A percentile compares a stretch with the other conserved stretches of the same genome.
Conservation (phyloP, 2,888 invertebrate species). For the Parnassius smintheus region DNA sequence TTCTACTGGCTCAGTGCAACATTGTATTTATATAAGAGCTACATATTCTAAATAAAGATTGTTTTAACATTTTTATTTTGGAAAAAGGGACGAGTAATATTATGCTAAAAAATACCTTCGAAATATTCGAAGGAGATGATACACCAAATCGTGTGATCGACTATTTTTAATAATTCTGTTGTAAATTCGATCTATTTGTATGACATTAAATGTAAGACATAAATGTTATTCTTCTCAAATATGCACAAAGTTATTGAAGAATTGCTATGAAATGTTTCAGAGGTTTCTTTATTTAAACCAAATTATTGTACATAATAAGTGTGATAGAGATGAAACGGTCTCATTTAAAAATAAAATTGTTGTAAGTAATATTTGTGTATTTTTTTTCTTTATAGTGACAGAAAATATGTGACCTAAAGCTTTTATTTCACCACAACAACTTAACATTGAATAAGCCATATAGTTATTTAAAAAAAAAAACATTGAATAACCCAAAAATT, state of each 20-base stretch:
- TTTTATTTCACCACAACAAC: too few relatives aligned
- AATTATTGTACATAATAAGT: constrained; percentile 76
- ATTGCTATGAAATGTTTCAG: constrained; percentile 71
- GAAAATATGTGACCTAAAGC: too few relatives aligned
- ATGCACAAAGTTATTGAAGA: constrained; percentile 77
- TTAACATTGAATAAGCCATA: too few relatives aligned
- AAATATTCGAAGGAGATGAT: constrained; percentile 50
- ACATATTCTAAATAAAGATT: constrained; percentile 46
- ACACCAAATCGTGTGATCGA: constrained; percentile 68
- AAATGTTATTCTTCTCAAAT: constrained; percentile 71
- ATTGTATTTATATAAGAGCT: constrained; percentile 46
- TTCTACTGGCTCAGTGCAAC: constrained; percentile 30
- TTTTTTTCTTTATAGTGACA: constrained; percentile 3
- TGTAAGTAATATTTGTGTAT: constrained; percentile 60
- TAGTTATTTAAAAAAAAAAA: too few relatives aligned
- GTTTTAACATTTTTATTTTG: constrained; percentile 64
- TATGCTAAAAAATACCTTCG: constrained; percentile 44
- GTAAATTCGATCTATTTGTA: constrained; percentile 65
- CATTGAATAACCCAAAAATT: too few relatives aligned
- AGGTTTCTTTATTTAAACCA: constrained; percentile 80
- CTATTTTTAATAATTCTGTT: constrained; percentile 54
- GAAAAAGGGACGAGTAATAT: constrained; percentile 39
- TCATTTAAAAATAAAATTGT: constrained; percentile 79
- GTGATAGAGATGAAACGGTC: constrained; percentile 81
- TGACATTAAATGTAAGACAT: constrained; percentile 62